phyloP scores from a whole-genome alignment of 2,888 invertebrate genomes.

The Onthophagus sagittarius region DNA sequence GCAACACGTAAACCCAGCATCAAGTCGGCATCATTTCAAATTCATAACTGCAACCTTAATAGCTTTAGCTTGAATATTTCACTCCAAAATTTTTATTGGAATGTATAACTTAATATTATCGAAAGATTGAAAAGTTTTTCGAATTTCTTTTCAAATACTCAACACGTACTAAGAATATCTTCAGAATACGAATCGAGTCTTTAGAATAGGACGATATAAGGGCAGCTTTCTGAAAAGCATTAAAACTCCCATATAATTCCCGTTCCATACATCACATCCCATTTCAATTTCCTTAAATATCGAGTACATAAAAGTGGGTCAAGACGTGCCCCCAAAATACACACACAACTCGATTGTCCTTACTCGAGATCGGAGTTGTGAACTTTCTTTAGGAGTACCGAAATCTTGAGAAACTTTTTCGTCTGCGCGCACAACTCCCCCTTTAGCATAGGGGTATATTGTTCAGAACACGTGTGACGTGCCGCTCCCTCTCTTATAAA shows the following conservation, averaged over 20 bases:
- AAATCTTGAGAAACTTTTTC: background rate
- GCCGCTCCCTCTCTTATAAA: background rate
- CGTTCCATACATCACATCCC: background rate
- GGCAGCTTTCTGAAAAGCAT: background rate
- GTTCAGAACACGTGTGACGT: background rate
- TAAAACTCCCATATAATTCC: background rate
- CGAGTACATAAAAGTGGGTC: background rate
- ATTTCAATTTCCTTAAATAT: background rate
- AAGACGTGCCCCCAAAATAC: background rate
- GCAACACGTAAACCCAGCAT: background rate
- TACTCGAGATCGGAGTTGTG: background rate
- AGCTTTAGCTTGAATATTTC: conserved; percentile 15
- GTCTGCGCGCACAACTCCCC: background rate
- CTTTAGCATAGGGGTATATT: background rate
- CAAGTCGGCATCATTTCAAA: background rate
- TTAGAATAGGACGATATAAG: background rate
- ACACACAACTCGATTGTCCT: background rate
- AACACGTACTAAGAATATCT: background rate
- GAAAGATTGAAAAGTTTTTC: background rate
- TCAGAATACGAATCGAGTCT: background rate
- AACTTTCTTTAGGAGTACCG: background rate
- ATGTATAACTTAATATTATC: background rate
- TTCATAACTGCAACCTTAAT: conserved; percentile 15
- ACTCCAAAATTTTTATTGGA: conserved; percentile 5
- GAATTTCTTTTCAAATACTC: background rate